Evolutionary conservation across 2,797 vertebrate species (phyloP).

Genomic region (Darevskia mixta): DNA sequence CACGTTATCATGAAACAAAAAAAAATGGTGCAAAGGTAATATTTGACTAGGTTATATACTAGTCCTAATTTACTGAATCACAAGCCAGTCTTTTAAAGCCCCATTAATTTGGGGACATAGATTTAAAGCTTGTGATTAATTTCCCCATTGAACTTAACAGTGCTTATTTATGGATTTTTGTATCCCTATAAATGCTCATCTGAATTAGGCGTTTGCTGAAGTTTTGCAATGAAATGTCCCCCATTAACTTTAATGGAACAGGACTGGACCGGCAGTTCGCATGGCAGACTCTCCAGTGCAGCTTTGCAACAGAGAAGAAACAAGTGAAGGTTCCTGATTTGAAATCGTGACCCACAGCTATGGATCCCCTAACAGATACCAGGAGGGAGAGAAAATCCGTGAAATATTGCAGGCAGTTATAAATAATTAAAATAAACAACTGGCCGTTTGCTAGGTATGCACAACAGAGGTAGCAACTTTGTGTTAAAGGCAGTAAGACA

Average conservation of each 20-base stretch:
- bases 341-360: not conserved
- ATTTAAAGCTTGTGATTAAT: not conserved
- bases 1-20: not conserved
- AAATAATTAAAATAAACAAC: not conserved
- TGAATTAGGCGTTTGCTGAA: not conserved
- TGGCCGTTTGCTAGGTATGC: not conserved
- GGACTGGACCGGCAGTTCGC: not conserved
- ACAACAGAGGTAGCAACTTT: not conserved
- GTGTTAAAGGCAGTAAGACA: not conserved
- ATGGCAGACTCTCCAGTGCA: not conserved
- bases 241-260: not conserved
- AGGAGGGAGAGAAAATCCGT: not conserved
- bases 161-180: not conserved
- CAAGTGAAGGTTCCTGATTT: not conserved
- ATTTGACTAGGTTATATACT: not conserved
- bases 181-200: not conserved
- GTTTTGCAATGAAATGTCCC: not conserved
- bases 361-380: not conserved
- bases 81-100: not conserved
- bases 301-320: not conserved
- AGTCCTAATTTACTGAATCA: not conserved
- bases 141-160: not conserved
- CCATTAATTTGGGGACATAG: not conserved
- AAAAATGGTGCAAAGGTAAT: not conserved
- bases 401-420: not conserved